Base-by-base conservation (phyloP, 92 coral and sea anemone genomes). In the Heteractis magnifica region DNA sequence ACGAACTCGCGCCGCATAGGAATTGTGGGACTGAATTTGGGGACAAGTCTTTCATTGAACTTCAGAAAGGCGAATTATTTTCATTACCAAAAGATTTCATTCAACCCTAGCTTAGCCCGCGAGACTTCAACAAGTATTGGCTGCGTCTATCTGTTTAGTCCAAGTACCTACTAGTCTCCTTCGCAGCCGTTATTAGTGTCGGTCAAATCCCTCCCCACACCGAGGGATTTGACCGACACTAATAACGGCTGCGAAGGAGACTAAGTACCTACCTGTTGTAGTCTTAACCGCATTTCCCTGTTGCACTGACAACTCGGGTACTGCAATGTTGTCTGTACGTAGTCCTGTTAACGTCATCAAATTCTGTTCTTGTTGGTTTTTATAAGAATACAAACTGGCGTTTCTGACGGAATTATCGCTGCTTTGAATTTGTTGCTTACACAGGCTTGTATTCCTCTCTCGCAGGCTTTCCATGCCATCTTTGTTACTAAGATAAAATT, bases 401-500 rank as follows among this genome's bases (percentile, higher is more conserved):
- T 68, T 68, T 49, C 78, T 49, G 53, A 74, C 5, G 78, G 78
- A 16, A 4, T 8, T 20, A 74, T 15, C 51, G 56, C 78, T n/a
- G 56, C 55, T 51, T 4, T 74, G 20, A 49, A 74, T 6, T 49
- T 23, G 78, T 11, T 44, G 52, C 9, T 49, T 14, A 51, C 78
- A 74, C 55, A 44, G 55, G 8, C 44, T 68, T 9, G 73, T 74
- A 4, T 51, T 14, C 55, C 78, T 74, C 52, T 74, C 78, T 74
- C 56, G 78, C 15, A 51, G 78, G 49, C 55, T 74, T 49, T 49
- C 52, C 16, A 74, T 49, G 10, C 65, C 81, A 48, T 78, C 41
- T 70, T 78, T 44, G 81, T 55, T 55, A 78, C 81, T 78, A 55
- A 14, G 15, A 78, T 55, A 0, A 15, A 75, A 53, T 53, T 68